Conservation (phyloP, 1,140 invertebrate genomes). For the Drosophila chauvacae region DNA sequence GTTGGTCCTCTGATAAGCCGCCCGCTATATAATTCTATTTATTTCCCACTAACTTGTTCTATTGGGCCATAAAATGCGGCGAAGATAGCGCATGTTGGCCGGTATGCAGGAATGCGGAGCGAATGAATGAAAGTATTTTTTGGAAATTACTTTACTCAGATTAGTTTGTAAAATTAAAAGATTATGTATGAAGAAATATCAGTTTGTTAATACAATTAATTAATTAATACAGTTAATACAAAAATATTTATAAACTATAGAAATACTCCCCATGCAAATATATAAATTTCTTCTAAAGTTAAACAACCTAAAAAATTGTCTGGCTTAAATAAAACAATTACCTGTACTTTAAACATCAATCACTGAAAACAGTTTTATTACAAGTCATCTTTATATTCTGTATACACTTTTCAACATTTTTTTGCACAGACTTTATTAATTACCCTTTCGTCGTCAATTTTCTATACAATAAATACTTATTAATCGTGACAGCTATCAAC, state of each 20-base stretch:
- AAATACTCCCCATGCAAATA: too few relatives aligned
- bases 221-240: too few relatives aligned
- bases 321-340: neutral
- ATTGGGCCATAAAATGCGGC: slow-evolving; percentile 18
- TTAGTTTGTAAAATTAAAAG: neutral
- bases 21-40: slow-evolving; percentile 41
- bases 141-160: neutral
- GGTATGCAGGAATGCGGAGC: neutral
- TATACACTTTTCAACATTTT: too few relatives aligned
- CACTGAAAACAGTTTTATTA: slow-evolving; percentile 1
- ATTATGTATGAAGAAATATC: neutral
- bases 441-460: neutral
- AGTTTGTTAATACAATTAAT: too few relatives aligned
- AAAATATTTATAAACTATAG: too few relatives aligned
- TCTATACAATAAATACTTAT: neutral
- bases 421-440: neutral
- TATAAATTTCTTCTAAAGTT: neutral
- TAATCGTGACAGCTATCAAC: slow-evolving; percentile 4
- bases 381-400: neutral
- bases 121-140: slow-evolving; percentile 15
- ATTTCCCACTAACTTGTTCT: slow-evolving; percentile 39
- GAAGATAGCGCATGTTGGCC: slow-evolving; percentile 23
- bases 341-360: neutral
- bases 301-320: neutral
- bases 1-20: slow-evolving; percentile 33